Evolutionary conservation across 2,888 invertebrate species (phyloP).

Genomic region (Drosophila testacea): DNA sequence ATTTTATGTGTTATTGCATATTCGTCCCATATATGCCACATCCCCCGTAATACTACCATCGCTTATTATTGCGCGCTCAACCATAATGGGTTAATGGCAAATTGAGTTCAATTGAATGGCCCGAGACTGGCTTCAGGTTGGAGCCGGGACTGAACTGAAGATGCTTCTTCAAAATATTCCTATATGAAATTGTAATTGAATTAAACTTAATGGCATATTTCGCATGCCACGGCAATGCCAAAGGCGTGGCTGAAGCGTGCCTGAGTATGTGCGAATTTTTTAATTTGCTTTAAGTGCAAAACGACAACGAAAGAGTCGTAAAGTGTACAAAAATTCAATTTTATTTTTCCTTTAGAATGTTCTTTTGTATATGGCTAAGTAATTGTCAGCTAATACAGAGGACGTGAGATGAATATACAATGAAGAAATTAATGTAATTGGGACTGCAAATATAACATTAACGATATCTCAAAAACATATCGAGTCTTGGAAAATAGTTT

Average conservation of each 20-base stretch:
- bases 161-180: constrained; percentile 56
- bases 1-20: constrained; percentile 81
- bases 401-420: constrained; percentile 34
- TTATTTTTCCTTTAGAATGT: constrained; percentile 53
- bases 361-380: constrained; percentile 52
- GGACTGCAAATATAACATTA: background rate
- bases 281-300: constrained; percentile 74
- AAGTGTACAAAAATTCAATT: constrained; percentile 72
- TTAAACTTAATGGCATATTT: constrained; percentile 82
- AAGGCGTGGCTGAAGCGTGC: constrained; percentile 45
- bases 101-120: constrained; percentile 76
- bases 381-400: constrained; percentile 47
- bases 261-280: constrained; percentile 59
- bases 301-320: constrained; percentile 54
- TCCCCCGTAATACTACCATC: constrained; percentile 12
- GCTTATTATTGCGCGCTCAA: constrained; percentile 74
- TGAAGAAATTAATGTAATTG: background rate
- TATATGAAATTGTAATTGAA: constrained; percentile 78
- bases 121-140: background rate
- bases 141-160: constrained; percentile 19
- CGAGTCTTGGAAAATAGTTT: background rate
- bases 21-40: constrained; percentile 42
- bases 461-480: background rate
- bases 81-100: constrained; percentile 81
- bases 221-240: constrained; percentile 57